Evolutionary conservation across 2,797 vertebrate genomes (phyloP).

Genomic region (Aldrovandia affinis): DNA sequence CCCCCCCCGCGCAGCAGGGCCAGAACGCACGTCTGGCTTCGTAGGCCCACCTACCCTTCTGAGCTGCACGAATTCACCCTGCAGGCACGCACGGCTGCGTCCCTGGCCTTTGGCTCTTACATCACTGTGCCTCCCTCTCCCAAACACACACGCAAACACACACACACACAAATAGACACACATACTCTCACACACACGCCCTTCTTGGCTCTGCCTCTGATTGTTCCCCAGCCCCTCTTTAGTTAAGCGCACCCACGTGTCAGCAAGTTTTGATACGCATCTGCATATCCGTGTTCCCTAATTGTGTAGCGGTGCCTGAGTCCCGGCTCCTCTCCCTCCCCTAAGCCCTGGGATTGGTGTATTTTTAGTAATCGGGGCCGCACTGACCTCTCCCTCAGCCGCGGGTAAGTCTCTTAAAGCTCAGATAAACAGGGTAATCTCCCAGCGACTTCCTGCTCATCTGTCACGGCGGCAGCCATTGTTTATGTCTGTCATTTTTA

Average conservation of each 20-base stretch:
- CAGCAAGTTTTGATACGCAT: background rate
- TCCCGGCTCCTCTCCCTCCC: background rate
- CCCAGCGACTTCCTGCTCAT: slow-evolving; percentile 22
- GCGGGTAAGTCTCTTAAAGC: slow-evolving; percentile 34
- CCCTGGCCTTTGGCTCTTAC: background rate
- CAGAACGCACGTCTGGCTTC: background rate
- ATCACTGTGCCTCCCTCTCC: background rate
- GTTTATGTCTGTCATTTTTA: background rate
- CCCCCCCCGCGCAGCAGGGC: background rate
- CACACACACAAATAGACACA: background rate
- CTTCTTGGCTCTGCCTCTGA: background rate
- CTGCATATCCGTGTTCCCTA: background rate
- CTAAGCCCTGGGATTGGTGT: slow-evolving; percentile 37
- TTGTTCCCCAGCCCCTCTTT: background rate
- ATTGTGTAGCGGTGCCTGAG: slow-evolving; percentile 1
- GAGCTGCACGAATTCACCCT: background rate
- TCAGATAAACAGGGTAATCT: slow-evolving; percentile 36
- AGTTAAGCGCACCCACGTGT: background rate
- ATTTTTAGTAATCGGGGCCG: slow-evolving; percentile 38
- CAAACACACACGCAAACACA: background rate
- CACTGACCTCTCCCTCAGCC: slow-evolving; percentile 30
- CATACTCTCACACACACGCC: background rate
- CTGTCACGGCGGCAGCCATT: slow-evolving; percentile 15
- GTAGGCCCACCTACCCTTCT: background rate
- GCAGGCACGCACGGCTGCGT: background rate